A percentile compares a stretch with the other conserved stretches of the same genome.
These are phyloP conservation scores for Eremophila alpestris DNA, from an alignment of 2,797 vertebrate genomes.

Conservation along the genomic window DNA sequence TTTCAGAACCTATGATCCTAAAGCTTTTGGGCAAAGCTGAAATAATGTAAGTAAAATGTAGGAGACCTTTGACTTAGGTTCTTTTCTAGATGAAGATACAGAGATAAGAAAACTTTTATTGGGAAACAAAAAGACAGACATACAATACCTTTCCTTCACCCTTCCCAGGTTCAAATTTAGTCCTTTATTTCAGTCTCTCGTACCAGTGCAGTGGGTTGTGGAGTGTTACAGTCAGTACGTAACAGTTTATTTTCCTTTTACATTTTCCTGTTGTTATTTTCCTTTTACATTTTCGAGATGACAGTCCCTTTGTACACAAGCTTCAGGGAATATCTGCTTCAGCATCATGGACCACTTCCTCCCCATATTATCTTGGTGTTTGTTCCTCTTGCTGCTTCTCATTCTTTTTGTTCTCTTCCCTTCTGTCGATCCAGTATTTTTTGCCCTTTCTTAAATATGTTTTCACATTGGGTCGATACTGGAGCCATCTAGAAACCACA, in stretches of 20 bases:
- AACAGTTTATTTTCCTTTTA: not conserved
- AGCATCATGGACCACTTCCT: not conserved
- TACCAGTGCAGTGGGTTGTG: not conserved
- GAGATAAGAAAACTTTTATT: not conserved
- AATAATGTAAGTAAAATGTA: not conserved
- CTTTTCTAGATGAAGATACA: not conserved
- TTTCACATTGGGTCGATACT: not conserved
- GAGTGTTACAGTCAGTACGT: fast-evolving
- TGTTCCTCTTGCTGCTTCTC: not conserved
- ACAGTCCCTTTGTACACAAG: not conserved
- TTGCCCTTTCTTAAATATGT: not conserved
- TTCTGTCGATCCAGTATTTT: not conserved
- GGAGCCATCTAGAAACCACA: not conserved
- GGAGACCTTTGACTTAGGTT: not conserved
- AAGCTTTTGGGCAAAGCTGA: not conserved
- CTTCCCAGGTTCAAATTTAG: not conserved
- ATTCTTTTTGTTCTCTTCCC: not conserved
- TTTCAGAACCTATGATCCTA: not conserved
- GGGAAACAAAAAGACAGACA: not conserved
- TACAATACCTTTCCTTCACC: not conserved
- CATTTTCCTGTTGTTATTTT: not conserved
- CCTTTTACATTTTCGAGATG: not conserved
- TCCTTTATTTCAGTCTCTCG: not conserved
- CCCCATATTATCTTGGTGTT: not conserved
- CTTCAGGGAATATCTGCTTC: not conserved